phyloP scores from a whole-genome alignment of 2,888 invertebrate species.

The Ormyrus labotus region DNA sequence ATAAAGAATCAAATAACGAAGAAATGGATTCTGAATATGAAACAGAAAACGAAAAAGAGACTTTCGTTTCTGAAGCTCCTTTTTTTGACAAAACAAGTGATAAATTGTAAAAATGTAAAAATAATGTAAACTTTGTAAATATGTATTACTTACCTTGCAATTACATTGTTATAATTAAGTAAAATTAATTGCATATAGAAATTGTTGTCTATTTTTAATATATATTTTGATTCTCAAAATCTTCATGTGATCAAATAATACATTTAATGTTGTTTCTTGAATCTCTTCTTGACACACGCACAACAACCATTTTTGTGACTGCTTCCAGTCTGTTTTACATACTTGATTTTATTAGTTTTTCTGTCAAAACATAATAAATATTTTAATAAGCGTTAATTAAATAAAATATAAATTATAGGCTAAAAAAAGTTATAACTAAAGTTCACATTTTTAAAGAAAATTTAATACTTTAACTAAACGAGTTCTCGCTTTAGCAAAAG shows the following conservation, averaged over 20 bases:
- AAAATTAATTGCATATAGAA: conserved; percentile 34
- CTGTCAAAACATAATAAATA: conserved; percentile 54
- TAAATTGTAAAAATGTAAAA: conserved; percentile 24
- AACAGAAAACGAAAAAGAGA: conserved; percentile 42
- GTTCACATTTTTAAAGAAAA: conserved; percentile 9
- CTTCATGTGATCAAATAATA: conserved; percentile 48
- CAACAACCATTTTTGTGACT: conserved; percentile 52
- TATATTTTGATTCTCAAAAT: conserved; percentile 49
- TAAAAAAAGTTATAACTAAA: conserved; percentile 5
- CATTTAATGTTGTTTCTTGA: conserved; percentile 44
- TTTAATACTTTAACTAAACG: conserved; percentile 12
- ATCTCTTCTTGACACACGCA: conserved; percentile 53
- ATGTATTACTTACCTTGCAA: conserved; percentile 16
- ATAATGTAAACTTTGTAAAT: conserved; percentile 29
- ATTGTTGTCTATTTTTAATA: conserved; percentile 40
- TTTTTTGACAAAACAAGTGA: background rate
- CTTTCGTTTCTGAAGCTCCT: conserved; percentile 9
- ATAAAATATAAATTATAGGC: conserved; percentile 20
- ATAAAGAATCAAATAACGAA: conserved; percentile 10
- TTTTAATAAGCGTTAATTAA: conserved; percentile 33
- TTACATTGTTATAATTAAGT: conserved; percentile 14
- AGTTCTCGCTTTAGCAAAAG: conserved; percentile 7
- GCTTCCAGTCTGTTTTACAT: conserved; percentile 41
- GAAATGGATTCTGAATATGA: conserved; percentile 23
- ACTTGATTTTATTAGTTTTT: conserved; percentile 38